Conservation (phyloP, 2,888 invertebrate species). For the Rhopalosiphum nymphaeae region DNA sequence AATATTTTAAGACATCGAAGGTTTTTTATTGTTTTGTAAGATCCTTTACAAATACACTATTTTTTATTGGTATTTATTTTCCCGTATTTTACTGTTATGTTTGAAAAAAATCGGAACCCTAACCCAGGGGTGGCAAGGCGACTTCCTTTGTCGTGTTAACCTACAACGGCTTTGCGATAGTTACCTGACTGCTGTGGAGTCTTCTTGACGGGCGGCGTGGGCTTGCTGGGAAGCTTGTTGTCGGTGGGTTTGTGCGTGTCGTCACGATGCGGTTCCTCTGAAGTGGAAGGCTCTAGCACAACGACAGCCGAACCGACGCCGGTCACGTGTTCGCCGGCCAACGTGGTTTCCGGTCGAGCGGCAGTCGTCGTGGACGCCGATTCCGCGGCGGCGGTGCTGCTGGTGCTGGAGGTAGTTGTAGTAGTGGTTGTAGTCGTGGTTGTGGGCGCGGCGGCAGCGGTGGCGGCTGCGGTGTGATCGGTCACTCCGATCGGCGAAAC, state of each 20-base stretch:
- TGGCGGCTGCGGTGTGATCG: slow-evolving; percentile 14
- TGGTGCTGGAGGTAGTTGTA: background rate
- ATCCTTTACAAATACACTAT: background rate
- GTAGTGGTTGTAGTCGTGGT: background rate
- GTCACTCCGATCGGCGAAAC: background rate
- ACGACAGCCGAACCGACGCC: slow-evolving; percentile 69
- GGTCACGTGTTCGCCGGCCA: slow-evolving; percentile 60
- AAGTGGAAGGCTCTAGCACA: slow-evolving; percentile 71
- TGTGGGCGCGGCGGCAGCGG: background rate
- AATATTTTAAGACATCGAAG: background rate
- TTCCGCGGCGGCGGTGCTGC: background rate
- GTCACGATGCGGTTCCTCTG: slow-evolving; percentile 69
- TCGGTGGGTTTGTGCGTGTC: slow-evolving; percentile 67
- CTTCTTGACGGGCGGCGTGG: slow-evolving; percentile 48
- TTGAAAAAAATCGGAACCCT: background rate
- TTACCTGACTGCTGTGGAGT: slow-evolving; percentile 53
- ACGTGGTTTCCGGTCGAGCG: slow-evolving; percentile 36
- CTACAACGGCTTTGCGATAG: background rate
- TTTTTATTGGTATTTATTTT: background rate
- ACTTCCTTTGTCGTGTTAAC: background rate
- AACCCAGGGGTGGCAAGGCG: background rate
- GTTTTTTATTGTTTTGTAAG: background rate
- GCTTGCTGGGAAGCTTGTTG: slow-evolving; percentile 27
- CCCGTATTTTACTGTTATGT: background rate
- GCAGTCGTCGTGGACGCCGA: slow-evolving; percentile 13